phyloP scores from a whole-genome alignment of 2,888 invertebrate species.

The Plagiodera versicolora region DNA sequence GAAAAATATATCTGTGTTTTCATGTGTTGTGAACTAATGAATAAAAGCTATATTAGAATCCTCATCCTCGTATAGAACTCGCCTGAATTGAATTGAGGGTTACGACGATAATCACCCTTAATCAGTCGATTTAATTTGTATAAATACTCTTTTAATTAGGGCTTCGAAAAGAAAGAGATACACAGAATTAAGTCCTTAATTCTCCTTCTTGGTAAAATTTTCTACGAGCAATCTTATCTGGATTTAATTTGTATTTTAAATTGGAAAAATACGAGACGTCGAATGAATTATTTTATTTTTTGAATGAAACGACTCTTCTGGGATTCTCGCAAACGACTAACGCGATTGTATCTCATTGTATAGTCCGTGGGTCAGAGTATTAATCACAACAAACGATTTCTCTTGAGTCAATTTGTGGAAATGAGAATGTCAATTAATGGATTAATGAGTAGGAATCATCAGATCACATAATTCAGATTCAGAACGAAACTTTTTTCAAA shows the following conservation, averaged over 20 bases:
- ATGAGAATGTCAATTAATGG: no score
- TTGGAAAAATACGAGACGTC: conserved; percentile 42
- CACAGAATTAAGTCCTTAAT: conserved; percentile 47
- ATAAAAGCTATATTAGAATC: conserved; percentile 19
- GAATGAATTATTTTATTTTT: conserved; percentile 35
- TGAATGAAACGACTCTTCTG: conserved; percentile 22
- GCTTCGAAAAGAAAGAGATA: conserved; percentile 38
- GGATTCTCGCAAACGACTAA: conserved; percentile 19
- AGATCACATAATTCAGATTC: no score
- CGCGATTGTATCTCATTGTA: conserved; percentile 19
- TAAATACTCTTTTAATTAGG: conserved; percentile 45
- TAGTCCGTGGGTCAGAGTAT: conserved; percentile 8
- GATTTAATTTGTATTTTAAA: conserved; percentile 49
- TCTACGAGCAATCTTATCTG: conserved; percentile 41
- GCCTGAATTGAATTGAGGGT: conserved; percentile 23
- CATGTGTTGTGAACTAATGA: background rate
- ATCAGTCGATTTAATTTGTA: conserved; percentile 46
- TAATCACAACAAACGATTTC: background rate
- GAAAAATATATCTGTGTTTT: no score
- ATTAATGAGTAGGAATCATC: no score
- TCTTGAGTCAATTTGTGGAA: no score
- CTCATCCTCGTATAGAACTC: conserved; percentile 17
- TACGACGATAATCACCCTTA: conserved; percentile 36
- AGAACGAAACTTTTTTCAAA: no score
- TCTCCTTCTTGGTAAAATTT: conserved; percentile 41